Conservation (phyloP, 1,140 invertebrate genomes). For the Subanguina moxae region DNA sequence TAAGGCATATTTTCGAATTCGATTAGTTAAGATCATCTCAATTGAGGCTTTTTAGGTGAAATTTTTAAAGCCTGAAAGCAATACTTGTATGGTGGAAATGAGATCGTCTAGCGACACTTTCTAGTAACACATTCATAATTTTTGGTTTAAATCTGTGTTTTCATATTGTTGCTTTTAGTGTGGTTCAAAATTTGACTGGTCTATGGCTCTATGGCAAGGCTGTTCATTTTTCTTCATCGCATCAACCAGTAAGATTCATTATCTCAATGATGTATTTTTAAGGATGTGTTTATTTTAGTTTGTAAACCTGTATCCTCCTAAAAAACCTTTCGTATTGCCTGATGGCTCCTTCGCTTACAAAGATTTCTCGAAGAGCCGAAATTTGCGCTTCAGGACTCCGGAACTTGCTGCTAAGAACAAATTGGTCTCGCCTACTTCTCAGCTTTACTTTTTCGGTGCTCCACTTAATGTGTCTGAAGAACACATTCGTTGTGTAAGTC, state of each 20-base stretch:
- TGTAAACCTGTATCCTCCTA: conserved; percentile 90
- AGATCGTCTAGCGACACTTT: conserved; percentile 68
- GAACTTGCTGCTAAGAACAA: conserved; percentile 66
- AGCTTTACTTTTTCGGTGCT: conserved; percentile 94
- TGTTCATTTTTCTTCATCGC: too few species aligned
- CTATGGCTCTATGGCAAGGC: background rate
- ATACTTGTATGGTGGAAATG: conserved; percentile 99
- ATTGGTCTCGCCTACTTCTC: conserved; percentile 64
- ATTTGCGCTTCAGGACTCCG: conserved; percentile 74
- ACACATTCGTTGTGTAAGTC: conserved; percentile 64
- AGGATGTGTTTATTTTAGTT: conserved; percentile 74
- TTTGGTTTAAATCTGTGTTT: conserved; percentile 79
- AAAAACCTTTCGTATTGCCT: conserved; percentile 66
- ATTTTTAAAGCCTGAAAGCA: conserved; percentile 96
- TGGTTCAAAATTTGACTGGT: conserved; percentile 72
- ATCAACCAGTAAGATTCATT: too few species aligned
- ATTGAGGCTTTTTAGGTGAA: conserved; percentile 91
- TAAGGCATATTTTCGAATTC: too few species aligned
- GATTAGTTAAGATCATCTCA: too few species aligned
- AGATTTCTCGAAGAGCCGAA: conserved; percentile 91
- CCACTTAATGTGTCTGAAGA: conserved; percentile 87
- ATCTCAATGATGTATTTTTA: conserved; percentile 1
- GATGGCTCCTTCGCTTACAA: conserved; percentile 76
- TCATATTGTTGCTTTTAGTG: conserved; percentile 87
- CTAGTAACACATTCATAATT: too few species aligned